phyloP scores from a whole-genome alignment of 1,140 invertebrate species.

The Anastrepha ludens region DNA sequence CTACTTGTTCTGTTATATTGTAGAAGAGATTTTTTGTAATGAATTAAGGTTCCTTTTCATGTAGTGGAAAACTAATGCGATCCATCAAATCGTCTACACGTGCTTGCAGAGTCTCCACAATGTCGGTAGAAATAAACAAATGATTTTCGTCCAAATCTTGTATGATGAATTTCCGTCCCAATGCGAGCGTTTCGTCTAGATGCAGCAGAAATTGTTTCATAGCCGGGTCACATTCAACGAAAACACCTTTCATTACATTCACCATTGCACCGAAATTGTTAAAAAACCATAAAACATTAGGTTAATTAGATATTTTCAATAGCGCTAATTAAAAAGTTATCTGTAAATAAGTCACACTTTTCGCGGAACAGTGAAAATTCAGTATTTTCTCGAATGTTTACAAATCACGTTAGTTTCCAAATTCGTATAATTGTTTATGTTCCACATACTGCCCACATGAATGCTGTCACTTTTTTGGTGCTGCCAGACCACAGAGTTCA shows the following conservation, averaged over 20 bases:
- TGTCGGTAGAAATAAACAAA: slow-evolving; percentile 95
- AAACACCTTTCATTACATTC: slow-evolving; percentile 58
- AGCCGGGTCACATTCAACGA: slow-evolving; percentile 86
- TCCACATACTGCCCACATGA: slow-evolving; percentile 11
- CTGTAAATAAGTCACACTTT: not conserved
- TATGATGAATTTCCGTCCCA: slow-evolving; percentile 96
- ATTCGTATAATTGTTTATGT: not conserved
- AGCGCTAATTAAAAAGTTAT: too few relatives aligned
- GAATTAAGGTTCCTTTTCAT: slow-evolving; percentile 85
- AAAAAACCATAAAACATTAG: not conserved
- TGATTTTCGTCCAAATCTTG: slow-evolving; percentile 97
- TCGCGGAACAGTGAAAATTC: too few relatives aligned
- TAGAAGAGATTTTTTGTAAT: slow-evolving; percentile 2
- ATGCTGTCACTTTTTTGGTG: not conserved
- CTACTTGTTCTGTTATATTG: not conserved
- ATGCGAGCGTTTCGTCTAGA: slow-evolving; percentile 93
- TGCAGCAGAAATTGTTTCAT: slow-evolving; percentile 99
- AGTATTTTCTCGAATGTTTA: slow-evolving; percentile 19
- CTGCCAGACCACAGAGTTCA: not conserved
- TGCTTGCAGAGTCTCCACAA: slow-evolving; percentile 90
- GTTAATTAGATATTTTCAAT: not conserved
- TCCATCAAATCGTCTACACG: slow-evolving; percentile 98
- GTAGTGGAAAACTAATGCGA: slow-evolving; percentile 91
- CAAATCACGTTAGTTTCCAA: not conserved
- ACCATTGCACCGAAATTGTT: not conserved